Conservation (phyloP, 2,113 vertebrate species). For the Dermatemys mawii region DNA sequence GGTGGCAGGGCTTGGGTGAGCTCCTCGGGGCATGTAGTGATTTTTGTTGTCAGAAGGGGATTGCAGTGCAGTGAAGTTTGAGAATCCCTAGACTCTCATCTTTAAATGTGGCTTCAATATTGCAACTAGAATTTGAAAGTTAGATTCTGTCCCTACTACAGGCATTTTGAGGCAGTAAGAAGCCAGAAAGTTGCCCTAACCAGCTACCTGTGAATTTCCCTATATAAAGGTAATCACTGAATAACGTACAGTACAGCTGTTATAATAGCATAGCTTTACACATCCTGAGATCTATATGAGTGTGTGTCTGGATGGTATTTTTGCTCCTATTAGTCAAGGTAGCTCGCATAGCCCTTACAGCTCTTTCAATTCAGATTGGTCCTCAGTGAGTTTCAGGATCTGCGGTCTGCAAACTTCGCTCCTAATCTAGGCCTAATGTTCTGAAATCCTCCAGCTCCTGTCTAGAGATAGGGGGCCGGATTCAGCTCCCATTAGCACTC, state of each 20-base stretch:
- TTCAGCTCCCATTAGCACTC: background rate
- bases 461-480: background rate
- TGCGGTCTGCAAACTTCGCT: background rate
- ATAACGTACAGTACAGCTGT: accelerated
- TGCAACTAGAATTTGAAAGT: background rate
- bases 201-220: background rate
- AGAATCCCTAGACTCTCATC: background rate
- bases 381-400: background rate
- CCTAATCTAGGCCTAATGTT: background rate
- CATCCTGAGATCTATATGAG: background rate
- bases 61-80: no score
- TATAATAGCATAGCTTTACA: accelerated
- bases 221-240: background rate
- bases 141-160: background rate
- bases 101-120: background rate
- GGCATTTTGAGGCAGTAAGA: background rate
- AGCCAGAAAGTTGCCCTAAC: background rate
- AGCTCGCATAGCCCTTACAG: background rate
- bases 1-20: no score
- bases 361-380: background rate
- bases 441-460: background rate
- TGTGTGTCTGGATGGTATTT: accelerated
- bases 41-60: no score
- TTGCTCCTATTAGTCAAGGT: accelerated
- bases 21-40: no score